Evolutionary conservation across 2,888 invertebrate species (phyloP).

Genomic region (Pherbina coryleti): DNA sequence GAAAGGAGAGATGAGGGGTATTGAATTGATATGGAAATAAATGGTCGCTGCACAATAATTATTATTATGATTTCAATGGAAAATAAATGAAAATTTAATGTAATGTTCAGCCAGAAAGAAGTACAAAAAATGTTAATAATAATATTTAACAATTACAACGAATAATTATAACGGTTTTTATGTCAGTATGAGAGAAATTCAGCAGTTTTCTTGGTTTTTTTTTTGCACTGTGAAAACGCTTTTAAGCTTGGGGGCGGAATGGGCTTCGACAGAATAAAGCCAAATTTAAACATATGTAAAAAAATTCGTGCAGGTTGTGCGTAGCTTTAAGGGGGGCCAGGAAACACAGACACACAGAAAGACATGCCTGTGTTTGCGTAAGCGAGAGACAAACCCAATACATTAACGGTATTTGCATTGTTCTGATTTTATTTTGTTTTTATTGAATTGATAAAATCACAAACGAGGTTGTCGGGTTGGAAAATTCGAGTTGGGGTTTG

Average conservation of each 20-base stretch:
- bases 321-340: background rate
- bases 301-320: background rate
- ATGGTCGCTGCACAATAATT: background rate
- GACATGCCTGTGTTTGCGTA: background rate
- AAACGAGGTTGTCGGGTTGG: slow-evolving; percentile 37
- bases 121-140: background rate
- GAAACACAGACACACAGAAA: background rate
- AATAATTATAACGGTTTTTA: background rate
- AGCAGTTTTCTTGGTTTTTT: too few relatives aligned
- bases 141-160: background rate
- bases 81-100: slow-evolving; percentile 7
- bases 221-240: background rate
- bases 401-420: slow-evolving; percentile 66
- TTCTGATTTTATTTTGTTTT: slow-evolving; percentile 67
- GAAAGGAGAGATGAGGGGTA: background rate
- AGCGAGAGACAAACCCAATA: slow-evolving; percentile 55
- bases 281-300: background rate
- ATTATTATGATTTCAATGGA: background rate
- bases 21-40: background rate
- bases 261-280: background rate
- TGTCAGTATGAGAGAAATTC: background rate
- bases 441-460: slow-evolving; percentile 68
- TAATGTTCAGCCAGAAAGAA: too few relatives aligned
- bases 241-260: background rate
- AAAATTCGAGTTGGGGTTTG: background rate